phyloP scores from a whole-genome alignment of 1,140 invertebrate species.

The Zaprionus tsacasi region DNA sequence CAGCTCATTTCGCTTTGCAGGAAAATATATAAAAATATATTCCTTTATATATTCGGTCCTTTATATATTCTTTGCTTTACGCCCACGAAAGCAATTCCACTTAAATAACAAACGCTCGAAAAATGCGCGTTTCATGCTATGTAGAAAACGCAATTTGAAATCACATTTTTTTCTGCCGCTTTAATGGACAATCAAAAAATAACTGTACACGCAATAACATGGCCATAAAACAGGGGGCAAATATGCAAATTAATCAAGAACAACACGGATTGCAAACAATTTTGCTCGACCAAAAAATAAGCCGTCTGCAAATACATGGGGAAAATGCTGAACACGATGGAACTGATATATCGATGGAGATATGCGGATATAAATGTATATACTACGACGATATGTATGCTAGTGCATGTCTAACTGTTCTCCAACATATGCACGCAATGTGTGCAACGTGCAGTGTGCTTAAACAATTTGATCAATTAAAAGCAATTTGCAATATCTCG shows the following conservation, averaged over 20 bases:
- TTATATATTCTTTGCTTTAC: background rate
- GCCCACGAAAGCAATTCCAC: background rate
- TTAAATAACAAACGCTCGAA: background rate
- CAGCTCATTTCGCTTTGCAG: too few relatives aligned
- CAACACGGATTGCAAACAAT: conserved; percentile 17
- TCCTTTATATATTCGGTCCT: background rate
- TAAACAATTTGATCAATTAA: conserved; percentile 79
- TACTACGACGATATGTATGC: background rate
- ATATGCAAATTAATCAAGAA: conserved; percentile 28
- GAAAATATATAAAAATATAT: background rate
- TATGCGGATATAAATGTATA: background rate
- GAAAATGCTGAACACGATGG: background rate
- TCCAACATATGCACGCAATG: conserved; percentile 39
- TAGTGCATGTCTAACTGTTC: conserved; percentile 3
- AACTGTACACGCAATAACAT: conserved; percentile 13
- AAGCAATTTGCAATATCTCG: conserved; percentile 56
- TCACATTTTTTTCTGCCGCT: background rate
- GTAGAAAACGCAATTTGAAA: background rate
- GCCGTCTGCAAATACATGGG: background rate
- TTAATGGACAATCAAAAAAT: conserved; percentile 5
- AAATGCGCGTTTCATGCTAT: background rate
- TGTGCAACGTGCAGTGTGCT: conserved; percentile 31
- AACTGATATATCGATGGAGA: conserved; percentile 6
- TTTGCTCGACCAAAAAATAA: background rate
- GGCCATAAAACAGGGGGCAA: conserved; percentile 6